These are phyloP conservation scores for Poecilia velifera DNA, from an alignment of 2,797 vertebrate species.

Conservation along the genomic window DNA sequence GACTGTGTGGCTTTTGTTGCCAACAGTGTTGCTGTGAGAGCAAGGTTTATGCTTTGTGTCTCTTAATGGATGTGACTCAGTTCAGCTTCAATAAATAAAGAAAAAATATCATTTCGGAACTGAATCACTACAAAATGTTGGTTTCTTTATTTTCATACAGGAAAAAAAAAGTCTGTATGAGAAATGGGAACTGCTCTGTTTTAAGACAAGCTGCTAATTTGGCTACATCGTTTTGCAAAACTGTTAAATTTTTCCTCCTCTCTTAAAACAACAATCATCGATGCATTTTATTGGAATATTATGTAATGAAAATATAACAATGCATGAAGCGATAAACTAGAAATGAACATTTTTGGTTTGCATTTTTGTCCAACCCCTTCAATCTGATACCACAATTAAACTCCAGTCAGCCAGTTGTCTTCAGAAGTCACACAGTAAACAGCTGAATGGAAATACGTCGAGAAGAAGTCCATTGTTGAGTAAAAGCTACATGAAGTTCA, in stretches of 20 bases:
- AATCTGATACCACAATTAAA: background rate
- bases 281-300: background rate
- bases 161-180: background rate
- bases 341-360: background rate
- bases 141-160: background rate
- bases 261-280: background rate
- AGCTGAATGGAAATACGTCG: background rate
- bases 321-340: background rate
- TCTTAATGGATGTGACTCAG: background rate
- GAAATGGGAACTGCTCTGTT: background rate
- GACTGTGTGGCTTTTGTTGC: background rate
- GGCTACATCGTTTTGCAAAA: background rate
- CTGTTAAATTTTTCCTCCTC: background rate
- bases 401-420: background rate
- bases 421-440: background rate
- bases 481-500: background rate
- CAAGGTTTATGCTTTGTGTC: background rate
- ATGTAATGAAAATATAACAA: background rate
- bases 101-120: background rate
- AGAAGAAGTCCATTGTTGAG: background rate
- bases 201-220: background rate
- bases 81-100: background rate
- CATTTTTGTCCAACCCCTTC: background rate
- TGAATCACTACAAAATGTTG: background rate
- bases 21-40: background rate